Conservation (phyloP, 1,140 invertebrate species). For the Phymorhynchus buccinoides region DNA sequence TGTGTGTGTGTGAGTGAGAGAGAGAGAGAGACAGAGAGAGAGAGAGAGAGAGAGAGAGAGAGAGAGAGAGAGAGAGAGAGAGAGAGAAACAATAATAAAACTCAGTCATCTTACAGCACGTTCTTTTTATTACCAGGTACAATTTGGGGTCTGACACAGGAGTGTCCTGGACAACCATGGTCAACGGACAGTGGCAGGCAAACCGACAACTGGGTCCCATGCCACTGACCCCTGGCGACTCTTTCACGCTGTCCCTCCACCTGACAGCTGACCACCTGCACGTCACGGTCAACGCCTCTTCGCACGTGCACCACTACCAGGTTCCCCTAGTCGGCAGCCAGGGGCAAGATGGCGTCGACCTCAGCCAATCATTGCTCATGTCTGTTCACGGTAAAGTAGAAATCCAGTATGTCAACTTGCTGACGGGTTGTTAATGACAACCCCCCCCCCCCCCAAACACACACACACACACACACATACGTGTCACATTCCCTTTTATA, state of each 20-base stretch:
- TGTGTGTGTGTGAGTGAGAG: too few relatives aligned
- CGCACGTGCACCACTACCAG: neutral
- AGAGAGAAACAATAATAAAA: neutral
- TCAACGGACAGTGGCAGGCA: neutral
- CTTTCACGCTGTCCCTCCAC: neutral
- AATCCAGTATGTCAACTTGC: neutral
- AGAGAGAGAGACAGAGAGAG: too few relatives aligned
- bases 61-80: slow-evolving; percentile 10
- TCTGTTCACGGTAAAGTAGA: neutral
- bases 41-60: neutral
- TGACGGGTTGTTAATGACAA: neutral
- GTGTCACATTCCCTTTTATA: too few relatives aligned
- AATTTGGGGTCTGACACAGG: neutral
- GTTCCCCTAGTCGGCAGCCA: neutral
- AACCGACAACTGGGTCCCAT: neutral
- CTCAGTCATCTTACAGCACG: too few relatives aligned
- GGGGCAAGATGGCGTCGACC: neutral
- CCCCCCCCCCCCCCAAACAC: too few relatives aligned
- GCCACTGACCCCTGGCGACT: neutral
- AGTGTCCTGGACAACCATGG: neutral
- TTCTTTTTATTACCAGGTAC: neutral
- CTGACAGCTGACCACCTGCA: neutral
- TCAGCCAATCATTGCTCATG: neutral
- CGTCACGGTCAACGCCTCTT: neutral
- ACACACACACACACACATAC: too few relatives aligned